These are phyloP conservation scores for Drosophila hydei DNA, from an alignment of 1,140 invertebrate genomes.

Conservation along the genomic window DNA sequence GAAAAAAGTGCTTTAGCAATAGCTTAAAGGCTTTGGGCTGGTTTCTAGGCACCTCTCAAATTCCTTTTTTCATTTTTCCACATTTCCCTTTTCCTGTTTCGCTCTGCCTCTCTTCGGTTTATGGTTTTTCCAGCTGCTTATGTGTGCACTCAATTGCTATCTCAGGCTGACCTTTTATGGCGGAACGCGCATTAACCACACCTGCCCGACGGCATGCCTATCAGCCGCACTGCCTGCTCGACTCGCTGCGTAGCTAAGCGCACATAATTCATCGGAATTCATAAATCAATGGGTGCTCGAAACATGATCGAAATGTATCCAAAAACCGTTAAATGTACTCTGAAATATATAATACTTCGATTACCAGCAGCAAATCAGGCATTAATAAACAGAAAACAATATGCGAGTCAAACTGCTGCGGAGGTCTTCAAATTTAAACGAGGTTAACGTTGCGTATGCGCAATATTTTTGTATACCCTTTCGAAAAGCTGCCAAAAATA, in stretches of 20 bases:
- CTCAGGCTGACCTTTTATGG: slow-evolving; percentile 6
- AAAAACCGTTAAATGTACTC: neutral
- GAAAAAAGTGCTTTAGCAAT: too few relatives aligned
- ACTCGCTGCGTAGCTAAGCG: neutral
- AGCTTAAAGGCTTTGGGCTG: too few relatives aligned
- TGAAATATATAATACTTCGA: neutral
- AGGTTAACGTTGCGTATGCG: too few relatives aligned
- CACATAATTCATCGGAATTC: slow-evolving; percentile 25
- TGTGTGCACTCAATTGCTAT: slow-evolving; percentile 11
- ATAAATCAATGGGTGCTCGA: slow-evolving; percentile 23
- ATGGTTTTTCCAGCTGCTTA: slow-evolving; percentile 1
- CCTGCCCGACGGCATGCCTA: neutral
- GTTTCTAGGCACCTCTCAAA: too few relatives aligned
- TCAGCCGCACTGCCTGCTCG: neutral
- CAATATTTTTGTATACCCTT: too few relatives aligned
- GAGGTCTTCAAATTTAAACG: too few relatives aligned
- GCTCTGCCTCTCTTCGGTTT: too few relatives aligned
- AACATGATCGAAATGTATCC: neutral
- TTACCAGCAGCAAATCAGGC: neutral
- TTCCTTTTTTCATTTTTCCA: too few relatives aligned
- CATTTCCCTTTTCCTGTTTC: too few relatives aligned
- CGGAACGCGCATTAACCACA: neutral
- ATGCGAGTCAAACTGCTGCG: too few relatives aligned
- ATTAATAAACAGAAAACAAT: neutral
- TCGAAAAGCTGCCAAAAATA: too few relatives aligned